Conservation (phyloP, 2,113 vertebrate species). For the Eulemur macaco region DNA sequence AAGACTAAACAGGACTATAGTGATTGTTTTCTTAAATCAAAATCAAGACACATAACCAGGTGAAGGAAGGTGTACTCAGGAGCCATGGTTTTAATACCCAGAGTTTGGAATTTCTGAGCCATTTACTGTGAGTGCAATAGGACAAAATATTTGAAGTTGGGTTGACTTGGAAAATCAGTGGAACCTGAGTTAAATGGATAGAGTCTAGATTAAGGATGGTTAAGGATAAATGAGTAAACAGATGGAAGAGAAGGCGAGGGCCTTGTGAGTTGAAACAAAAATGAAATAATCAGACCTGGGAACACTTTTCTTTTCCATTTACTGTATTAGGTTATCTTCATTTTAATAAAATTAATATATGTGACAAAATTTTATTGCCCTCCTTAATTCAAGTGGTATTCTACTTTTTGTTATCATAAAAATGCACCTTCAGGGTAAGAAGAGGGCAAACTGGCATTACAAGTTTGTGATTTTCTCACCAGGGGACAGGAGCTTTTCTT, state of each 20-base stretch:
- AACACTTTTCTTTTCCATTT: background rate
- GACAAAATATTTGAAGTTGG: slow-evolving; percentile 11
- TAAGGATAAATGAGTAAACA: background rate
- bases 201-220: background rate
- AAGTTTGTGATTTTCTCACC: background rate
- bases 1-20: background rate
- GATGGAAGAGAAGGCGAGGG: background rate
- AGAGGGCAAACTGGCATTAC: background rate
- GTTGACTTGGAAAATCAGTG: background rate
- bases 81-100: background rate
- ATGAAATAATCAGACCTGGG: background rate
- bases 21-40: slow-evolving; percentile 24
- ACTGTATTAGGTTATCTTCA: background rate
- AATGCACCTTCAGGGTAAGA: background rate
- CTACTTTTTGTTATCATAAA: background rate
- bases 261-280: slow-evolving; percentile 19
- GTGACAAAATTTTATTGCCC: background rate
- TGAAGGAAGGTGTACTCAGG: background rate
- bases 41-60: background rate
- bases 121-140: background rate
- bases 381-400: slow-evolving; percentile 27
- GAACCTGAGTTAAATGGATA: background rate
- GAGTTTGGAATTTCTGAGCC: slow-evolving; percentile 7
- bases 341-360: slow-evolving; percentile 16
- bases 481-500: background rate